Percentiles rank a stretch among this genome's conserved stretches.
Conservation (phyloP, 2,797 vertebrate species). For the Distichodus sexfasciatus region DNA sequence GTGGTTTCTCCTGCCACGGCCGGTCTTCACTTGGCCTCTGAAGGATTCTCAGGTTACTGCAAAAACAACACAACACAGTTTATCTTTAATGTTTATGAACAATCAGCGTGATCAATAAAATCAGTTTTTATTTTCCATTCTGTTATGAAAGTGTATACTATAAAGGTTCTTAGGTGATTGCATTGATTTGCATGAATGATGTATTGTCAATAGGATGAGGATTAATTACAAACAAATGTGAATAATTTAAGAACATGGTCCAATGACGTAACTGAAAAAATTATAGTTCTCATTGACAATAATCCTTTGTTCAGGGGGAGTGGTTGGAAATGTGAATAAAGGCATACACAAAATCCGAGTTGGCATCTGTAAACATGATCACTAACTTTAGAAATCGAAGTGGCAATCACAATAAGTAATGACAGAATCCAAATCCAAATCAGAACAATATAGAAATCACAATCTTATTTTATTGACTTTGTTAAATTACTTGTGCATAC, state of each 20-base stretch:
- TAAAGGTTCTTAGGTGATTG: slow-evolving; percentile 63
- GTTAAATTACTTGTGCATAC: too few relatives aligned
- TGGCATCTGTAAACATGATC: slow-evolving; percentile 33
- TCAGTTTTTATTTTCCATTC: not conserved
- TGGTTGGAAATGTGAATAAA: slow-evolving; percentile 54
- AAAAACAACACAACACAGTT: slow-evolving; percentile 37
- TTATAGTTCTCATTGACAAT: slow-evolving; percentile 62
- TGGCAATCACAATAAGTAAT: slow-evolving; percentile 8
- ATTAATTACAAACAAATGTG: slow-evolving; percentile 68
- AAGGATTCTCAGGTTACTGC: slow-evolving; percentile 93
- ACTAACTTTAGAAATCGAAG: slow-evolving; percentile 7
- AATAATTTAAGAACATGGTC: slow-evolving; percentile 49
- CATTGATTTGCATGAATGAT: slow-evolving; percentile 51
- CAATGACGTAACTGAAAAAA: slow-evolving; percentile 52
- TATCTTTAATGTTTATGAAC: not conserved
- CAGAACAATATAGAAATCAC: too few relatives aligned
- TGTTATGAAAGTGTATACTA: slow-evolving; percentile 9
- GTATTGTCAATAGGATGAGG: slow-evolving; percentile 59
- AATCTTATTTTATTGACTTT: too few relatives aligned
- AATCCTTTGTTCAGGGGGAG: slow-evolving; percentile 45
- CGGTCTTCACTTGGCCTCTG: slow-evolving; percentile 82
- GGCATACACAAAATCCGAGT: slow-evolving; percentile 42
- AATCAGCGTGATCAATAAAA: too few relatives aligned
- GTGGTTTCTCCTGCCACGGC: slow-evolving; percentile 92
- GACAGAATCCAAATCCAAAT: too few relatives aligned